phyloP scores from a whole-genome alignment of 2,113 vertebrate species.

The Aplodontia rufa region DNA sequence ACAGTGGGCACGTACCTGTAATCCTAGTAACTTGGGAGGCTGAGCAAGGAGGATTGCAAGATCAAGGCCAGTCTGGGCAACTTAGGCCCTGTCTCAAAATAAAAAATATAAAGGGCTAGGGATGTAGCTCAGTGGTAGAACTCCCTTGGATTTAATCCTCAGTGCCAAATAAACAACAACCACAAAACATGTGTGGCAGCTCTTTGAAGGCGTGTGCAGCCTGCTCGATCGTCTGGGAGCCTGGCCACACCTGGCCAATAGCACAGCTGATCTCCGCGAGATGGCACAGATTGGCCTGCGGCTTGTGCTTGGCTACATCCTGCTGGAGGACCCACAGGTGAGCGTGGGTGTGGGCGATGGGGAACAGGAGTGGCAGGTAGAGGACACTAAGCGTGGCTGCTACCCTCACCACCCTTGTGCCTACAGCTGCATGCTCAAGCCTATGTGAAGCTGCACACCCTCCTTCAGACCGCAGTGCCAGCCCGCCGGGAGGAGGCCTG shows the following conservation, averaged over 20 bases:
- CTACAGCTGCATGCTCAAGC: constrained; percentile 93
- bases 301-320: constrained; percentile 93
- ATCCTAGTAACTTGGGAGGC: too few species aligned
- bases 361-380: fast-evolving
- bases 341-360: background rate
- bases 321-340: constrained; percentile 93
- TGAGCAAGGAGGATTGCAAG: too few species aligned
- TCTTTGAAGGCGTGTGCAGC: constrained; percentile 95
- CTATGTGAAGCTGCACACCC: constrained; percentile 94
- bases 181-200: constrained; percentile 81
- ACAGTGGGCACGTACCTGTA: too few species aligned
- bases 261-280: constrained; percentile 90
- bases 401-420: fast-evolving
- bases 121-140: too few species aligned
- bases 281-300: constrained; percentile 96
- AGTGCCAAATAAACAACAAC: too few species aligned
- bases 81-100: too few species aligned
- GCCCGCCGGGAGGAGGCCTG: constrained; percentile 92
- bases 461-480: constrained; percentile 91
- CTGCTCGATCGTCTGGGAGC: constrained; percentile 94
- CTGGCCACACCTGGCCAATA: constrained; percentile 90
- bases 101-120: too few species aligned
- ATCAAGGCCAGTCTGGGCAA: too few species aligned
- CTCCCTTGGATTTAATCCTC: too few species aligned
- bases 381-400: fast-evolving